These are phyloP conservation scores for Bursaphelenchus okinawaensis DNA, from an alignment of 2,888 invertebrate genomes.

Conservation along the genomic window DNA sequence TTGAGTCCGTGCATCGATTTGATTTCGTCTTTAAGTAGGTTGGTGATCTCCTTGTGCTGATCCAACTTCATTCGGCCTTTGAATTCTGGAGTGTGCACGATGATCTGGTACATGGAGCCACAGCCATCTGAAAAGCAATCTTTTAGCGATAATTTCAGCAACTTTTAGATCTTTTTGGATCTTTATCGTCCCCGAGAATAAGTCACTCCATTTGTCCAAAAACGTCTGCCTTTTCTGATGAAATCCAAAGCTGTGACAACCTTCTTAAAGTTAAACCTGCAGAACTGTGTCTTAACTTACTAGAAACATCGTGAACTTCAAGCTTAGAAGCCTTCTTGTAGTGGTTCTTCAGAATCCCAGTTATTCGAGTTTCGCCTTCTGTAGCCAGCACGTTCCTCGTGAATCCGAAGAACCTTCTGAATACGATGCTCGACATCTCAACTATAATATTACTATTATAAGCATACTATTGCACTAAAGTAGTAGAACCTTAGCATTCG, in stretches of 20 bases:
- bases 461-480: no score
- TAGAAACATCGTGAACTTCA: conserved; percentile 58
- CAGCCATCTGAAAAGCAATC: conserved; percentile 60
- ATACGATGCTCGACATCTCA: no score
- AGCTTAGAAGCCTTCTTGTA: conserved; percentile 55
- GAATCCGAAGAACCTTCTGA: background rate
- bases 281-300: conserved; percentile 30
- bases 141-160: conserved; percentile 6
- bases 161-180: no score
- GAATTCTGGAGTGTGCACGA: conserved; percentile 59
- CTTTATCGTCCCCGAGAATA: background rate
- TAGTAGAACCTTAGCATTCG: no score
- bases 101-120: conserved; percentile 61
- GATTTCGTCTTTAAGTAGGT: conserved; percentile 69
- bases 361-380: conserved; percentile 48
- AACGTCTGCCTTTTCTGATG: background rate
- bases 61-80: conserved; percentile 58
- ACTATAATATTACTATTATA: no score
- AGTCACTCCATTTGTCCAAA: background rate
- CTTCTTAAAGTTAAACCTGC: conserved; percentile 1
- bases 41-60: conserved; percentile 50
- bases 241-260: background rate
- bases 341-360: conserved; percentile 39
- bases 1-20: conserved; percentile 77
- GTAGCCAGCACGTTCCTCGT: background rate